Evolutionary conservation across 2,888 invertebrate species (phyloP).

Genomic region (Hydraecia micacea): DNA sequence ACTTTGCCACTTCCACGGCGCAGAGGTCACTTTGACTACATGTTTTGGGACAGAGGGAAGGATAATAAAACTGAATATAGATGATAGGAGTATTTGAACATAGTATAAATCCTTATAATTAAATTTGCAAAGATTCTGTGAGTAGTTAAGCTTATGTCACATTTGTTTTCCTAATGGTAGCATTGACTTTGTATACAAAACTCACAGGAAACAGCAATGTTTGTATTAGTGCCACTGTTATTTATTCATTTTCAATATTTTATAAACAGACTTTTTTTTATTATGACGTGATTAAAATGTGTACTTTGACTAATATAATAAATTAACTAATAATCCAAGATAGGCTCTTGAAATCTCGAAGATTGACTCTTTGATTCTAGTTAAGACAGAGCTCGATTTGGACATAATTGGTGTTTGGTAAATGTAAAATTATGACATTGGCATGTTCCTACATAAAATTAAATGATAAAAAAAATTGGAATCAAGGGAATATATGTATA

Average conservation of each 20-base stretch:
- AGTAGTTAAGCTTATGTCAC: conserved; percentile 29
- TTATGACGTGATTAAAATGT: conserved; percentile 40
- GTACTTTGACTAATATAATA: conserved; percentile 47
- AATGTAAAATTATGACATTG: conserved; percentile 71
- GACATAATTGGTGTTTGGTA: conserved; percentile 64
- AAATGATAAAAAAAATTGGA: conserved; percentile 69
- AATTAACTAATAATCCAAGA: conserved; percentile 45
- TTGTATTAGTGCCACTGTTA: conserved; percentile 39
- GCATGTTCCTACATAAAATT: conserved; percentile 80
- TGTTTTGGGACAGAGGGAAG: too few species aligned
- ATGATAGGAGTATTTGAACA: conserved; percentile 38
- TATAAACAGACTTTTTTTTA: conserved; percentile 25
- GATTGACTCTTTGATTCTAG: conserved; percentile 43
- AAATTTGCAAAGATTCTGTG: conserved; percentile 32
- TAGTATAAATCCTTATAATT: conserved; percentile 37
- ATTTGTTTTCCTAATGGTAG: conserved; percentile 29
- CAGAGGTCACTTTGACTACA: too few species aligned
- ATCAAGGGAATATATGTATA: conserved; percentile 76
- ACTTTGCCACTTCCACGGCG: too few species aligned
- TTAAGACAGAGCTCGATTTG: conserved; percentile 39
- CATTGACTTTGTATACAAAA: conserved; percentile 29
- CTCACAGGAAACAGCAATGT: conserved; percentile 22
- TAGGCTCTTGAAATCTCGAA: conserved; percentile 53
- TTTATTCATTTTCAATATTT: conserved; percentile 49
- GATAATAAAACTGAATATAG: conserved; percentile 41